Percentiles rank a stretch among this genome's conserved stretches.
phyloP scores from a whole-genome alignment of 2,797 vertebrate genomes.

The Cossypha niveicapilla region DNA sequence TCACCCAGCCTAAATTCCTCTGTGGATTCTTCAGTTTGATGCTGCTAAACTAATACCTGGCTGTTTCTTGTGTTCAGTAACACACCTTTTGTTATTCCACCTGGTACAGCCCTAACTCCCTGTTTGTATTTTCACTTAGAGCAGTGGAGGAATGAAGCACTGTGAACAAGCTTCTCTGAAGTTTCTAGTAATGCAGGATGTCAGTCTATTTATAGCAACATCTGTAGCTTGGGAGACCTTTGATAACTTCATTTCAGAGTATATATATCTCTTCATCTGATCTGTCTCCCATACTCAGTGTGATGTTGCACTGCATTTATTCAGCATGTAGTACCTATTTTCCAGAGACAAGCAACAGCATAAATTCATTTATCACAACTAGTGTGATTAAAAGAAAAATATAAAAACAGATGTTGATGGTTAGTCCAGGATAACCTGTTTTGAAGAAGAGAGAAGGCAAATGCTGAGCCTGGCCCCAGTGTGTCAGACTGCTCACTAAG shows the following conservation, averaged over 20 bases:
- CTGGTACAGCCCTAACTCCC: background rate
- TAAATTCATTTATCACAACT: background rate
- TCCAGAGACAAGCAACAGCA: background rate
- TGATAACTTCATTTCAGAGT: background rate
- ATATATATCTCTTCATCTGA: background rate
- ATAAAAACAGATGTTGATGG: background rate
- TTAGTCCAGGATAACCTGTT: background rate
- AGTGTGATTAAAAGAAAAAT: background rate
- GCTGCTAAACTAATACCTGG: background rate
- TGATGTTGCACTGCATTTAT: background rate
- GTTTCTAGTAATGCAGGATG: background rate
- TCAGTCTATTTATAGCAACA: background rate
- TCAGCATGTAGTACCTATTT: background rate
- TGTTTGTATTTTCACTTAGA: background rate
- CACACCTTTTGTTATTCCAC: background rate
- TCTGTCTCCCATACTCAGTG: background rate
- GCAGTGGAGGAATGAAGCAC: background rate
- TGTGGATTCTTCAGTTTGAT: background rate
- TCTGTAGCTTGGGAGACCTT: background rate
- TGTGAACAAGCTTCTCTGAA: background rate
- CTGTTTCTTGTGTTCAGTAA: background rate
- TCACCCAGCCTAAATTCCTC: background rate
- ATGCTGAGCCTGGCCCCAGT: background rate
- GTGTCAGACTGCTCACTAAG: accelerated
- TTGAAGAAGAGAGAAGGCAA: background rate